These are phyloP conservation scores for Apogon hyalosoma DNA, from an alignment of 2,797 vertebrate genomes.

Conservation along the genomic window DNA sequence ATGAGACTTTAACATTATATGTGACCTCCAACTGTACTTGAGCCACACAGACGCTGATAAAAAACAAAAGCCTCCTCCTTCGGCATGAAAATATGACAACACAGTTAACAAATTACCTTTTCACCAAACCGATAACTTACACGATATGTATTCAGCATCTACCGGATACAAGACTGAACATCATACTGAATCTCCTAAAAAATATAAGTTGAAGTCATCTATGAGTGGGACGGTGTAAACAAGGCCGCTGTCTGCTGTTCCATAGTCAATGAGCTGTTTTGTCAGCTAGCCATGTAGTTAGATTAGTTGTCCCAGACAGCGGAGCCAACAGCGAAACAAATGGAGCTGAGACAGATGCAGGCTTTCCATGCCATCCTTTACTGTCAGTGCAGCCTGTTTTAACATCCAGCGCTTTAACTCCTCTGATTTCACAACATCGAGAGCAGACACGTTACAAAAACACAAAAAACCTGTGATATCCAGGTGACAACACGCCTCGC, in stretches of 20 bases:
- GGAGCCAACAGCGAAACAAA: slow-evolving; percentile 76
- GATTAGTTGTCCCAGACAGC: slow-evolving; percentile 73
- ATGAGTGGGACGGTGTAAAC: slow-evolving; percentile 60
- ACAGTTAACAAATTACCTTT: background rate
- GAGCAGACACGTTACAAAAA: slow-evolving; percentile 1
- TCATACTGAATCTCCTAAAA: slow-evolving; percentile 18
- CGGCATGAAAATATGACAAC: background rate
- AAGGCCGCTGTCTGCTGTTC: slow-evolving; percentile 66
- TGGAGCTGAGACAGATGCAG: slow-evolving; percentile 73
- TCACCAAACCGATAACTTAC: background rate
- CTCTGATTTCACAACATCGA: slow-evolving; percentile 16
- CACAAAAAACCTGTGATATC: slow-evolving; percentile 17
- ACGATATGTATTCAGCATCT: slow-evolving; percentile 8
- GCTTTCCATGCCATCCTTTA: slow-evolving; percentile 67
- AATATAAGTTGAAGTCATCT: slow-evolving; percentile 27
- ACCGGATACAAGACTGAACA: background rate
- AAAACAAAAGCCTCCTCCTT: too few species aligned
- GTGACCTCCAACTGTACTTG: too few species aligned
- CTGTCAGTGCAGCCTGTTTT: slow-evolving; percentile 51
- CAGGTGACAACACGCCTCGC: slow-evolving; percentile 18
- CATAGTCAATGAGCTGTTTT: slow-evolving; percentile 74
- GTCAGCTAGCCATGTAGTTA: slow-evolving; percentile 70
- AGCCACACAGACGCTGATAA: too few species aligned
- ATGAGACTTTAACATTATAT: too few species aligned
- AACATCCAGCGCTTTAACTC: slow-evolving; percentile 53